phyloP scores from a whole-genome alignment of 2,888 invertebrate species.

The Clistopyga incitator region DNA sequence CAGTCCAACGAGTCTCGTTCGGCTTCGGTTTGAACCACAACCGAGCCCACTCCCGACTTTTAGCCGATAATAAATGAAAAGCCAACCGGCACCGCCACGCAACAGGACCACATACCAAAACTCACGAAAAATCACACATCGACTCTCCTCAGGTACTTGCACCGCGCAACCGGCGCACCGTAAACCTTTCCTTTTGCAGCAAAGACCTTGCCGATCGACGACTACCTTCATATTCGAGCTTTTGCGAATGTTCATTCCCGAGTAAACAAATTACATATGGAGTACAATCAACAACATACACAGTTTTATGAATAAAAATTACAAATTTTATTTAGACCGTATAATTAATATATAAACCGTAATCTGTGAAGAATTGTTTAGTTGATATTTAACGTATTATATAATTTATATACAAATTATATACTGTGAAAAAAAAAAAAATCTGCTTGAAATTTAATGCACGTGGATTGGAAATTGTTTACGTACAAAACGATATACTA shows the following conservation, averaged over 20 bases:
- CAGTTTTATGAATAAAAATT: too few species aligned
- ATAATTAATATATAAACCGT: too few species aligned
- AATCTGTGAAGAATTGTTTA: too few species aligned
- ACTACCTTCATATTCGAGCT: not conserved
- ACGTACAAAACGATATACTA: too few species aligned
- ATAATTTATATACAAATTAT: too few species aligned
- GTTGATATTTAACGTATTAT: too few species aligned
- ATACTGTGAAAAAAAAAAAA: too few species aligned
- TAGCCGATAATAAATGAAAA: slow-evolving; percentile 14
- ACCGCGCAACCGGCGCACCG: not conserved
- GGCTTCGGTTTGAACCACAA: not conserved
- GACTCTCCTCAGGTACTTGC: not conserved
- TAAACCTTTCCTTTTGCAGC: not conserved
- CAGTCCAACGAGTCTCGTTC: not conserved
- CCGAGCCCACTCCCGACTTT: not conserved
- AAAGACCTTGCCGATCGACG: not conserved
- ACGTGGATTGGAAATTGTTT: too few species aligned
- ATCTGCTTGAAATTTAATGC: too few species aligned
- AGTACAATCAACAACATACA: too few species aligned
- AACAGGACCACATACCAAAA: not conserved
- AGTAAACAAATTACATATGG: too few species aligned
- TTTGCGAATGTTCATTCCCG: not conserved
- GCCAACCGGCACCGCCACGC: not conserved
- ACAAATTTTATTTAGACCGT: too few species aligned
- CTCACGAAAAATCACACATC: not conserved